A percentile compares a stretch with the other conserved stretches of the same genome.
These are phyloP conservation scores for Zaprionus gabonicus DNA, from an alignment of 1,140 invertebrate species.

Conservation along the genomic window DNA sequence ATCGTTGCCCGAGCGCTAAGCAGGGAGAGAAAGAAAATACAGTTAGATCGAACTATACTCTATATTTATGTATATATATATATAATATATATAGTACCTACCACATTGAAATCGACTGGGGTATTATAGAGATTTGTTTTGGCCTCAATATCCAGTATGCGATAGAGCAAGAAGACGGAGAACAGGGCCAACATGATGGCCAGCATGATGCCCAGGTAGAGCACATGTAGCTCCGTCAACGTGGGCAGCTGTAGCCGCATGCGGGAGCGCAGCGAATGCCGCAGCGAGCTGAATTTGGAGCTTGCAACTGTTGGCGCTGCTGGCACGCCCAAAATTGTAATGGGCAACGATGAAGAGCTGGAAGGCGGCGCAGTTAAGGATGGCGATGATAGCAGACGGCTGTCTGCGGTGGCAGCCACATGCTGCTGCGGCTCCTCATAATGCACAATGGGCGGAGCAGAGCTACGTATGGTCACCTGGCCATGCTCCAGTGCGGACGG, in stretches of 20 bases:
- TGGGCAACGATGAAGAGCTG: constrained; percentile 55
- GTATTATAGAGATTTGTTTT: constrained; percentile 61
- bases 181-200: constrained; percentile 69
- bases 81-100: constrained; percentile 30
- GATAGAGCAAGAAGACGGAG: constrained; percentile 73
- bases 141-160: constrained; percentile 73
- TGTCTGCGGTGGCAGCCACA: constrained; percentile 1
- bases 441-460: constrained; percentile 48
- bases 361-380: constrained; percentile 51
- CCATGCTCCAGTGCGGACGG: background rate
- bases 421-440: constrained; percentile 36
- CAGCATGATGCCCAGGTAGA: constrained; percentile 70
- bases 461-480: constrained; percentile 35
- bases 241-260: constrained; percentile 46
- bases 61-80: no score
- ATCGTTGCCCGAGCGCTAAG: constrained; percentile 56
- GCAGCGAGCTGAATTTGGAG: background rate
- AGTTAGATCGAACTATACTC: background rate
- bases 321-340: constrained; percentile 45
- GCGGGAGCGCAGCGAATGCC: constrained; percentile 26
- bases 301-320: background rate
- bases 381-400: constrained; percentile 11
- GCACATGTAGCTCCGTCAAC: constrained; percentile 60
- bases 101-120: constrained; percentile 67
- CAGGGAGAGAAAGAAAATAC: background rate